These are phyloP conservation scores for Graptemys geographica DNA, from an alignment of 2,797 vertebrate species.

Conservation along the genomic window DNA sequence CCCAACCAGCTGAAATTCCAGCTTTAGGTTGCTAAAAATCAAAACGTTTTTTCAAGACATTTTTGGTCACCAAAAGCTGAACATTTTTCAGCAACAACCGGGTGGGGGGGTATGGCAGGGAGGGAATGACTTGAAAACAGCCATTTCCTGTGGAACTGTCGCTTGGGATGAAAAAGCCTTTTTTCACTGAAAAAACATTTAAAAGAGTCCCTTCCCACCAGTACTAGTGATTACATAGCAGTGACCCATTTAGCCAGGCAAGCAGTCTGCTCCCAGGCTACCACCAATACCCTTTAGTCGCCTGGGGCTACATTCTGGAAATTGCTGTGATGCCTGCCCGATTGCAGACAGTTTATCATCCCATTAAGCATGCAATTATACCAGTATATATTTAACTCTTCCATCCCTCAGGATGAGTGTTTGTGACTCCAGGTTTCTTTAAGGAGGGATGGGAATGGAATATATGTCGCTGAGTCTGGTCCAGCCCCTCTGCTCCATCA, in stretches of 20 bases:
- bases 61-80: no score
- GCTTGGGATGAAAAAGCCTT: neutral
- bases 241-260: neutral
- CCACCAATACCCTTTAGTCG: neutral
- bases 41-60: no score
- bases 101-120: fast-evolving
- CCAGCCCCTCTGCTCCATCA: no score
- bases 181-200: neutral
- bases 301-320: neutral
- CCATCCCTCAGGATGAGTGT: no score
- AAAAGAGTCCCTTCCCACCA: neutral
- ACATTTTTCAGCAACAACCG: no score
- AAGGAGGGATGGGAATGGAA: neutral
- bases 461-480: neutral
- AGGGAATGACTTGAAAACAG: neutral
- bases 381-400: no score
- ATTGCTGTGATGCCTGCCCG: neutral
- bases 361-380: neutral
- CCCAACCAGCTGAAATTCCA: no score
- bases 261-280: neutral
- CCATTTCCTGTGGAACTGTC: neutral
- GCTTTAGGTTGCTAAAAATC: no score
- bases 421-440: neutral
- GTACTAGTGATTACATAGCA: neutral
- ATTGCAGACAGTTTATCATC: neutral